A percentile compares a stretch with the other conserved stretches of the same genome.
Conservation (phyloP, 1,140 invertebrate species). For the Eurosta solidaginis region DNA sequence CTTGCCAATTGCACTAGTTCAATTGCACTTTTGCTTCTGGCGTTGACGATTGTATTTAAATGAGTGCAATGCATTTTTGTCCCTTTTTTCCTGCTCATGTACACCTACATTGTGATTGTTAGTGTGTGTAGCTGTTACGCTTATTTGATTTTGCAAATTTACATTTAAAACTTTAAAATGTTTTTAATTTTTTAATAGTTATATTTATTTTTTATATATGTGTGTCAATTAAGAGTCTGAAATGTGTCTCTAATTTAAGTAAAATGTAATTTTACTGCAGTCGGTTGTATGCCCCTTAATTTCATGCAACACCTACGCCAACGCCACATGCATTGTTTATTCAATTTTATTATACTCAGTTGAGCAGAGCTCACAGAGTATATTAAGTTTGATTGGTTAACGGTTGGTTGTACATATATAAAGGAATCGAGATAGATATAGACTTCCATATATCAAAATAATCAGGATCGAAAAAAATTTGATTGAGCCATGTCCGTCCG, state of each 20-base stretch:
- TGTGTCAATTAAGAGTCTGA: not conserved
- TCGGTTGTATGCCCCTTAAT: not conserved
- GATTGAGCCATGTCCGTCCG: too few relatives aligned
- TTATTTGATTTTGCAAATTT: not conserved
- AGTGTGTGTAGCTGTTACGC: not conserved
- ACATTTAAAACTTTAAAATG: not conserved
- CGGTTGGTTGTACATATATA: too few relatives aligned
- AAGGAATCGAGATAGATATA: too few relatives aligned
- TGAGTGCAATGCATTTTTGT: not conserved
- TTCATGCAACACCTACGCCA: not conserved
- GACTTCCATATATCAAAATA: too few relatives aligned
- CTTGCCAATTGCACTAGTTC: slow-evolving; percentile 7
- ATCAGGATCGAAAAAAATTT: too few relatives aligned
- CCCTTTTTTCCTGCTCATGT: not conserved
- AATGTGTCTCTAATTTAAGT: not conserved
- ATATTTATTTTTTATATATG: not conserved
- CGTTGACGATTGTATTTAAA: slow-evolving; percentile 8
- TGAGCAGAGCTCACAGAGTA: too few relatives aligned
- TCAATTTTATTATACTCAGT: too few relatives aligned
- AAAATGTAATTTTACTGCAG: not conserved
- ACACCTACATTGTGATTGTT: not conserved
- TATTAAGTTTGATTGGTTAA: too few relatives aligned
- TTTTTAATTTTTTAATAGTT: too few relatives aligned
- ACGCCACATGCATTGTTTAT: not conserved
- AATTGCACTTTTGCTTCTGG: slow-evolving; percentile 5